Percentiles rank a stretch among this genome's conserved stretches.
phyloP scores from a whole-genome alignment of 2,888 invertebrate genomes.

The Pollenia amentaria region DNA sequence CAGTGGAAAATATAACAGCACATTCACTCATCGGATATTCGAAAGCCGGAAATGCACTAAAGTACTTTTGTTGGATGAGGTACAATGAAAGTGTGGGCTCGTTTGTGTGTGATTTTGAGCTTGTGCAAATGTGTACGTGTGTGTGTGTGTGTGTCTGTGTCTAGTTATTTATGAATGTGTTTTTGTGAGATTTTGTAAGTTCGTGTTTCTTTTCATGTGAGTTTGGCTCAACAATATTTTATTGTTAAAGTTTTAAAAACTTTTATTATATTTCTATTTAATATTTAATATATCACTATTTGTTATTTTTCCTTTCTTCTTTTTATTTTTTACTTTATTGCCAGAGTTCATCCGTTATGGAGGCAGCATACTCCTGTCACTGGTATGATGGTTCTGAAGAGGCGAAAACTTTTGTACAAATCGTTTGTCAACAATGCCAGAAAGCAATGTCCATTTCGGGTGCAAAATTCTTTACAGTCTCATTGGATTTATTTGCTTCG shows the following conservation, averaged over 20 bases:
- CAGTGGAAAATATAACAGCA: constrained; percentile 12
- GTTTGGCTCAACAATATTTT: constrained; percentile 6
- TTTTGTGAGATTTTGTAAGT: constrained; percentile 3
- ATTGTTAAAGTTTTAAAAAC: constrained; percentile 26
- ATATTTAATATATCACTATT: constrained; percentile 43
- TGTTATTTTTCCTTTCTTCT: constrained; percentile 17
- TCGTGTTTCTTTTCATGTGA: not conserved
- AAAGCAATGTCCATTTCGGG: constrained; percentile 95
- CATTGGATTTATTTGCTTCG: constrained; percentile 94
- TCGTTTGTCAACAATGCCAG: constrained; percentile 95
- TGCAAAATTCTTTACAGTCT: constrained; percentile 95
- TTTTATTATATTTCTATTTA: constrained; percentile 43
- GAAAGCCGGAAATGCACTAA: constrained; percentile 67
- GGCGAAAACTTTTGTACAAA: constrained; percentile 95
- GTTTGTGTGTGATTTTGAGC: constrained; percentile 10
- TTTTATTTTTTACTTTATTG: constrained; percentile 46
- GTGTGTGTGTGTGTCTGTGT: not conserved
- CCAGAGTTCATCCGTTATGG: constrained; percentile 96
- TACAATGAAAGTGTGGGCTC: constrained; percentile 10
- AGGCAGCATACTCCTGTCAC: constrained; percentile 95
- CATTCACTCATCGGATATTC: constrained; percentile 54
- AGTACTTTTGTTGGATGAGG: constrained; percentile 54
- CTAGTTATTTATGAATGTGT: constrained; percentile 16
- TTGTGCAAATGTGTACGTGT: not conserved
- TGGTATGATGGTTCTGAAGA: constrained; percentile 97